These are phyloP conservation scores for Xanthorhoe spadicearia DNA, from an alignment of 2,888 invertebrate species.

Conservation along the genomic window DNA sequence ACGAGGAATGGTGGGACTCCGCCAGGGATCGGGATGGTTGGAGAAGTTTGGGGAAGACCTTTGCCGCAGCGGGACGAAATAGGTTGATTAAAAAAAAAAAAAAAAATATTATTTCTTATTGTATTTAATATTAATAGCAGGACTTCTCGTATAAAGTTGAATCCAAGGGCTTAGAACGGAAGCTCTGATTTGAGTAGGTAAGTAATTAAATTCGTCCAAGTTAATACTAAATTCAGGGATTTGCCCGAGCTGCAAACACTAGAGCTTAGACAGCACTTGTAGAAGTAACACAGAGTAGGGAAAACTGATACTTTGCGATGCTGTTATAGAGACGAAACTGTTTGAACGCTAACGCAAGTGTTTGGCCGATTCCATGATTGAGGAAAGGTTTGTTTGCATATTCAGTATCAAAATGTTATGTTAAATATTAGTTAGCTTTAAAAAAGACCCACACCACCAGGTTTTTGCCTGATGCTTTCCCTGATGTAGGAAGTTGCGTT, in stretches of 20 bases:
- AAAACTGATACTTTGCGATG: not conserved
- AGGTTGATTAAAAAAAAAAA: too few relatives aligned
- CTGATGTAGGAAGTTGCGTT: too few relatives aligned
- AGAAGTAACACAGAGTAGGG: not conserved
- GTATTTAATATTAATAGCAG: too few relatives aligned
- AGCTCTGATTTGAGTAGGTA: conserved; percentile 9
- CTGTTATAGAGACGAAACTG: conserved; percentile 1
- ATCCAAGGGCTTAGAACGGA: not conserved
- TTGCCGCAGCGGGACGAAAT: too few relatives aligned
- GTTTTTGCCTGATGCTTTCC: too few relatives aligned
- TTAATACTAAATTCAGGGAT: conserved; percentile 25
- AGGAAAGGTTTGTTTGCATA: not conserved
- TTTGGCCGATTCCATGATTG: not conserved
- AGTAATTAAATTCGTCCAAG: conserved; percentile 29
- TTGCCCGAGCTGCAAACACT: conserved; percentile 27
- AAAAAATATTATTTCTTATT: too few relatives aligned
- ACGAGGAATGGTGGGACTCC: too few relatives aligned
- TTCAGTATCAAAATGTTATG: too few relatives aligned
- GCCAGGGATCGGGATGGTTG: too few relatives aligned
- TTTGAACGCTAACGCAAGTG: not conserved
- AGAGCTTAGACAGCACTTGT: conserved; percentile 19
- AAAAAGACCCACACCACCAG: too few relatives aligned
- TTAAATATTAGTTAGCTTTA: too few relatives aligned
- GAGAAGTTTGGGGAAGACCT: too few relatives aligned
- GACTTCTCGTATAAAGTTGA: not conserved